phyloP scores from a whole-genome alignment of 1,140 invertebrate genomes.

The Monomorium pharaonis region DNA sequence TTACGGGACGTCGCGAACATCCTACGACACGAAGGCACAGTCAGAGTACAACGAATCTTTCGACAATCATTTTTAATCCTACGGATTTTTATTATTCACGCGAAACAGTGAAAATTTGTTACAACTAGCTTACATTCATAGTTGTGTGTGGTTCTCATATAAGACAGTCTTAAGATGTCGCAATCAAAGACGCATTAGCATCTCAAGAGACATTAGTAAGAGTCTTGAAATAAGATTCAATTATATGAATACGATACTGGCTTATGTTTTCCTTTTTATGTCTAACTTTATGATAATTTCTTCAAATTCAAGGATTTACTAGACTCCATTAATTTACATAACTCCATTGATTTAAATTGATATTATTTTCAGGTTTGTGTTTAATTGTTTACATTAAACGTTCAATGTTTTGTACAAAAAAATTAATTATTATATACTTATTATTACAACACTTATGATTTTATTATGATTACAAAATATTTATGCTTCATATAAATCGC shows the following conservation, averaged over 20 bases:
- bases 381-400: background rate
- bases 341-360: background rate
- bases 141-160: no score
- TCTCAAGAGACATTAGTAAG: no score
- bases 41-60: background rate
- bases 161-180: no score
- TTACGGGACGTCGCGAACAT: background rate
- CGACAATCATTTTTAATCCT: background rate
- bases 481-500: background rate
- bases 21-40: background rate
- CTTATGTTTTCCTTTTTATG: no score
- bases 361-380: background rate
- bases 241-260: no score
- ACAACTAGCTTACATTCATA: no score
- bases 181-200: no score
- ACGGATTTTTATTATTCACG: background rate
- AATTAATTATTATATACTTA: background rate
- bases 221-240: no score
- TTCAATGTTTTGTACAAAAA: background rate
- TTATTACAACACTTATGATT: background rate
- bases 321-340: no score
- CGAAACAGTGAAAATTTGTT: background rate
- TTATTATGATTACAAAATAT: background rate
- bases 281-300: no score
- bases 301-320: no score